Evolutionary conservation across 2,888 invertebrate species (phyloP).

Genomic region (Morinoia aosen): DNA sequence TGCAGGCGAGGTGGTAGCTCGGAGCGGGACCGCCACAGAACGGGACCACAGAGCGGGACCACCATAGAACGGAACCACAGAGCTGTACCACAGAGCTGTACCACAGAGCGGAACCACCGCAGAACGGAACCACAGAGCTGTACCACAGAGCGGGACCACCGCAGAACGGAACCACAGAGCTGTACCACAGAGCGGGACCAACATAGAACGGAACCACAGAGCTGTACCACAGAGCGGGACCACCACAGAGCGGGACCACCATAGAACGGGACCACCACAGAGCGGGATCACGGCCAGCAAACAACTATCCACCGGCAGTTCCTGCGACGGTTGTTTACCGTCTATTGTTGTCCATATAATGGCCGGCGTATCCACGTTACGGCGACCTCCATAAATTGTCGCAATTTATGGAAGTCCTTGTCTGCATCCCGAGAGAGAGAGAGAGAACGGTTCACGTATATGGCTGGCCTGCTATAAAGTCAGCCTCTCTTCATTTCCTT

Average conservation of each 20-base stretch:
- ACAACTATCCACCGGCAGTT: background rate
- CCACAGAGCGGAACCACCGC: too few species aligned
- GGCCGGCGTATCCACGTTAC: slow-evolving; percentile 32
- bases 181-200: too few species aligned
- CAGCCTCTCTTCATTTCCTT: background rate
- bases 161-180: too few species aligned
- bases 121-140: too few species aligned
- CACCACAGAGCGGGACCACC: too few species aligned
- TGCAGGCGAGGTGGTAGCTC: too few species aligned
- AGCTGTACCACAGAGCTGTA: too few species aligned
- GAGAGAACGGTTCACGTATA: background rate
- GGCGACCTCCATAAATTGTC: slow-evolving; percentile 38
- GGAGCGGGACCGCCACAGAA: background rate
- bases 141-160: too few species aligned
- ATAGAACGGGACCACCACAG: background rate
- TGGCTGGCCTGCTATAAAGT: background rate
- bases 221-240: too few species aligned
- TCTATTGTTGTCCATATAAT: slow-evolving; percentile 38
- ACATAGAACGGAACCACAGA: too few species aligned
- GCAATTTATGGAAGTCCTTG: slow-evolving; percentile 4
- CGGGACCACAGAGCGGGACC: background rate
- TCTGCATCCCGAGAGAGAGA: background rate
- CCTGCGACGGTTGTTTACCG: background rate
- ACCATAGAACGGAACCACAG: too few species aligned
- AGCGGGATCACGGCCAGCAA: background rate